phyloP scores from a whole-genome alignment of 1,140 invertebrate species.

The Radopholus similis region DNA sequence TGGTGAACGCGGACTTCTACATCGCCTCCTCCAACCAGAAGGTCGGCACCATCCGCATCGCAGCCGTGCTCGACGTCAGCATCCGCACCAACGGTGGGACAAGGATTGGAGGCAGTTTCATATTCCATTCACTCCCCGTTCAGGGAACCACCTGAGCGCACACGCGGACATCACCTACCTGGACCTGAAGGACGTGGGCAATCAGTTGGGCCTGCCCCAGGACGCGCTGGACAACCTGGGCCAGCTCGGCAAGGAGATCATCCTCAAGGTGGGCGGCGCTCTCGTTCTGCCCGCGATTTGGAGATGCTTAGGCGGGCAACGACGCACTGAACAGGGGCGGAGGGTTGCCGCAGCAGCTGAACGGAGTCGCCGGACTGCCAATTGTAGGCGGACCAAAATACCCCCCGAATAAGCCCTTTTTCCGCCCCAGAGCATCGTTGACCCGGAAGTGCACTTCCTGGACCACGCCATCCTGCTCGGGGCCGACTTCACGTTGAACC shows the following conservation, averaged over 20 bases:
- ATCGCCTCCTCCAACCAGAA: constrained; percentile 55
- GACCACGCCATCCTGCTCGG: constrained; percentile 55
- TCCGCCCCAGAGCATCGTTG: constrained; percentile 29
- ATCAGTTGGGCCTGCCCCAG: constrained; percentile 53
- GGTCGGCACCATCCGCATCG: constrained; percentile 41
- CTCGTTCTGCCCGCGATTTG: constrained; percentile 1
- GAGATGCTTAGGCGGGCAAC: constrained; percentile 44
- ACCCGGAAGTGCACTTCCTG: constrained; percentile 49
- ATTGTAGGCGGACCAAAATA: constrained; percentile 18
- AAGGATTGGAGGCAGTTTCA: neutral
- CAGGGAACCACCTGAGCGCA: constrained; percentile 29
- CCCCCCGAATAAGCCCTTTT: neutral
- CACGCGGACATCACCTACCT: constrained; percentile 50
- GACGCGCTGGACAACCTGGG: constrained; percentile 60
- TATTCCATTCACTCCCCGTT: constrained; percentile 3
- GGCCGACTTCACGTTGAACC: constrained; percentile 51
- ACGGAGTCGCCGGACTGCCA: constrained; percentile 53
- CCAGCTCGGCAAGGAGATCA: constrained; percentile 55
- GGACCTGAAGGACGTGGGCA: constrained; percentile 43
- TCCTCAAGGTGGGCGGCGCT: constrained; percentile 45
- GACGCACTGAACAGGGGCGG: constrained; percentile 46
- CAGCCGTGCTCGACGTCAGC: constrained; percentile 42
- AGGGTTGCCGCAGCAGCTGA: constrained; percentile 37
- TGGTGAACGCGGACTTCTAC: constrained; percentile 56
- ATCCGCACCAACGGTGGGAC: constrained; percentile 34